Evolutionary conservation across 2,797 vertebrate genomes (phyloP), one percentile per base, ranked within the genome.

Genomic region (Euthynnus affinis): DNA sequence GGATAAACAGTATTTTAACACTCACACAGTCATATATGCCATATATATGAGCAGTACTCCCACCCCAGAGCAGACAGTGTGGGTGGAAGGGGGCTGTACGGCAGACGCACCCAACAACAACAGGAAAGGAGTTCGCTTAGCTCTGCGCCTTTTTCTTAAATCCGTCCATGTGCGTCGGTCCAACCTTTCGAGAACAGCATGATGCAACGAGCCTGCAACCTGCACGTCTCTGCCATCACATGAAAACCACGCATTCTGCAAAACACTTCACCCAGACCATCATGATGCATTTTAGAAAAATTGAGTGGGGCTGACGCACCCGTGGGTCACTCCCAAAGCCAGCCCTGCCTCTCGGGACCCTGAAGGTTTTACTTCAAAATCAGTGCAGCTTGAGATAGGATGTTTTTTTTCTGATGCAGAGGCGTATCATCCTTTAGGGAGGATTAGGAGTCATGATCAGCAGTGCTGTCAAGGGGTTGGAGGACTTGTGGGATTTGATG

Each of bases 181-280:
- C 84, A 78, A 75, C 78, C 58, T 84, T 80, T 18, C 62, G 80
- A 85, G 74, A 88, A 17, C 56, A 71, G 79, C 76, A 85, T 93
- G 92, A 93, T 91, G 92, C 91, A 93, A 93, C 69, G 1, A 72
- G 76, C 1, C 74, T 91, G 91, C 88, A 93, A 93, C 89, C 83
- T 77, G 75, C 63, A 73, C 23, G 46, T 25, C 0, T 23, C 72
- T 49, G 71, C 34, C 68, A 23, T 84, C 75, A 61, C 42, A 68
- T 12, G n/a, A 82, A 81, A 84, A 52, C 4, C 70, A 23, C 60
- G 42, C 52, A 61, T 76, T 40, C 53, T 40, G 62, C 25, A 48
- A 76, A 71, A 52, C 25, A 3, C 34, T 56, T 69, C 5, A 6
- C 51, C 52, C 44, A 5, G 53, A 74, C 68, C 34, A 55, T 46